Evolutionary conservation across 2,113 vertebrate genomes (phyloP).

Genomic region (Lates calcarifer): DNA sequence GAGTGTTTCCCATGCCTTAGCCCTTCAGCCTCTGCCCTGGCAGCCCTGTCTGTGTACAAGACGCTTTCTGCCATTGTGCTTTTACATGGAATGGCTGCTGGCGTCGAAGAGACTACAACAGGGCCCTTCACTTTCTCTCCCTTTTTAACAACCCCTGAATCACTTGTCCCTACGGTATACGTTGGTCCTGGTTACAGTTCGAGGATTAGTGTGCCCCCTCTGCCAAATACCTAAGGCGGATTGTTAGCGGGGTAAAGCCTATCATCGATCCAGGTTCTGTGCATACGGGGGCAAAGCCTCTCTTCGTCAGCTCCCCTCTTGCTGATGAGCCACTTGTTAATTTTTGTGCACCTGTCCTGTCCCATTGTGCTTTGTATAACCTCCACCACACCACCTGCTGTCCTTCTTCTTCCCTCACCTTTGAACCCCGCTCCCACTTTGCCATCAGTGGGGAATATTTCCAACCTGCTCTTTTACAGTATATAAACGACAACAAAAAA

Average conservation of each 20-base stretch:
- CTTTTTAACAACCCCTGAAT: conserved; percentile 72
- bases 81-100: conserved; percentile 92
- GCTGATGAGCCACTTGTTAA: conserved; percentile 67
- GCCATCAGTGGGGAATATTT: conserved; percentile 91
- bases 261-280: conserved; percentile 64
- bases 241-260: conserved; percentile 55
- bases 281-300: conserved; percentile 46
- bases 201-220: conserved; percentile 63
- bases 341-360: conserved; percentile 65
- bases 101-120: conserved; percentile 89
- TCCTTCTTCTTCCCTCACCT: conserved; percentile 88
- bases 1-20: conserved; percentile 94
- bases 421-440: conserved; percentile 79
- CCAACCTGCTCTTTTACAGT: conserved; percentile 93
- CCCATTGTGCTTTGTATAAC: conserved; percentile 74
- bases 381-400: conserved; percentile 75
- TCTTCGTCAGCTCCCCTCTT: conserved; percentile 32
- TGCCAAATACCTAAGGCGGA: conserved; percentile 58
- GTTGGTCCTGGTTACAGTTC: conserved; percentile 66
- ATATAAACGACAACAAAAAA: conserved; percentile 88
- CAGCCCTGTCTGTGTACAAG: conserved; percentile 91
- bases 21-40: conserved; percentile 88
- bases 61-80: conserved; percentile 92
- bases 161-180: conserved; percentile 66
- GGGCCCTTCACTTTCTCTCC: conserved; percentile 75